Base-by-base conservation (phyloP, 1,140 invertebrate species). In the Paralvinella palmiformis region DNA sequence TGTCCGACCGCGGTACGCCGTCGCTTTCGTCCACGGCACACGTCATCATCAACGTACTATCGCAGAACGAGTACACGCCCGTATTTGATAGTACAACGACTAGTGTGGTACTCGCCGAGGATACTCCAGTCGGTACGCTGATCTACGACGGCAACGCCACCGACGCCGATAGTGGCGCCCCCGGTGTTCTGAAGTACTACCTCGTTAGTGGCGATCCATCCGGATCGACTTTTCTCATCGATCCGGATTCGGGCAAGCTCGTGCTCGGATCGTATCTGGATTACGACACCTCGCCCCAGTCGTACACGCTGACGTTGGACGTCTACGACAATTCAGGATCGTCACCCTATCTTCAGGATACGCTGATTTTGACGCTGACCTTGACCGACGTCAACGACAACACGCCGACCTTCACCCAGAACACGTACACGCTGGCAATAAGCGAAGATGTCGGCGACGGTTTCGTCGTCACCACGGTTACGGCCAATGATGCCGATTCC, bases 271-370 rank as follows among this genome's bases (percentile, higher is more conserved):
- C 69, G n/a, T 67, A 68, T 44, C 67, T 78, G 24, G 76, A 78
- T 62, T 78, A 73, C 70, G 71, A 74, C 41, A 67, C 62, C 1
- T 24, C 33, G 20, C 69, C 72, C 36, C 68, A 68, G 35, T 41
- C 52, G 15, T 71, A 69, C 60, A 62, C n/a, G 13, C 53, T 72
- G n/a, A 15, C 27, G 5, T 10, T 63, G 10, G 36, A 53, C 32
- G 63, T 64, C 24, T 60, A 58, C n/a, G 63, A 64, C 48, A 64
- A 64, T 20, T 32, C 31, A 27, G 56, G 63, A 58, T 24, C 37
- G 31, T 32, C 31, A 13, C 24, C 52, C 52, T 6, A 24, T 55
- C 15, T 31, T 32, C 13, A 35, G 52, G 48, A 63, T 29, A 17
- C 35, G 50, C 13, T 27, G 27, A 41, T 24, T 31, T 55, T 29